These are phyloP conservation scores for Lasioglossum pauxillum DNA, from an alignment of 2,888 invertebrate genomes.

Conservation along the genomic window DNA sequence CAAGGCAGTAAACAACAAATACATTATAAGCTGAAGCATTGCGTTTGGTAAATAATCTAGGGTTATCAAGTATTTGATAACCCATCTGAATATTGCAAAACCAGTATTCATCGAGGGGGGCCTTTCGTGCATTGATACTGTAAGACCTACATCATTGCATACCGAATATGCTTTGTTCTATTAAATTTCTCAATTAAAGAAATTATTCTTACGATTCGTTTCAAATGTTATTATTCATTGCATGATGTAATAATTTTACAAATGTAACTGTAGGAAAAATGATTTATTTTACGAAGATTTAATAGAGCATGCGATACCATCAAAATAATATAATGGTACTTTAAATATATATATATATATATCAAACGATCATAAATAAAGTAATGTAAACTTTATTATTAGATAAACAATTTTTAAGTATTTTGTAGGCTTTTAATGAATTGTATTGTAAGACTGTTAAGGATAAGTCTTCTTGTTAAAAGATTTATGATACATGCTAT, in stretches of 20 bases:
- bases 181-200: conserved; percentile 17
- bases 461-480: conserved; percentile 39
- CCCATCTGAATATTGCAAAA: conserved; percentile 67
- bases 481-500: conserved; percentile 45
- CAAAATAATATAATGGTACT: conserved; percentile 7
- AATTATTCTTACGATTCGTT: conserved; percentile 23
- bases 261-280: conserved; percentile 25
- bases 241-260: conserved; percentile 17
- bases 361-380: background rate
- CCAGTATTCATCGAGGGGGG: conserved; percentile 70
- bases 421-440: conserved; percentile 19
- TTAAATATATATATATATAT: too few relatives aligned
- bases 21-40: conserved; percentile 38
- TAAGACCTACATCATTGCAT: conserved; percentile 29
- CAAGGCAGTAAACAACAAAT: conserved; percentile 49
- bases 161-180: conserved; percentile 33
- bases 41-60: conserved; percentile 56
- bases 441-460: conserved; percentile 24
- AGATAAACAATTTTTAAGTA: conserved; percentile 11
- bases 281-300: conserved; percentile 34
- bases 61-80: conserved; percentile 77
- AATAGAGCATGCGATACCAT: conserved; percentile 22
- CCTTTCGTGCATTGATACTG: conserved; percentile 50
- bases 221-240: conserved; percentile 16
- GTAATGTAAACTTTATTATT: background rate